Evolutionary conservation across 1,140 invertebrate genomes (phyloP), one percentile per base, ranked within the genome.

Genomic region (Drosophila littoralis): DNA sequence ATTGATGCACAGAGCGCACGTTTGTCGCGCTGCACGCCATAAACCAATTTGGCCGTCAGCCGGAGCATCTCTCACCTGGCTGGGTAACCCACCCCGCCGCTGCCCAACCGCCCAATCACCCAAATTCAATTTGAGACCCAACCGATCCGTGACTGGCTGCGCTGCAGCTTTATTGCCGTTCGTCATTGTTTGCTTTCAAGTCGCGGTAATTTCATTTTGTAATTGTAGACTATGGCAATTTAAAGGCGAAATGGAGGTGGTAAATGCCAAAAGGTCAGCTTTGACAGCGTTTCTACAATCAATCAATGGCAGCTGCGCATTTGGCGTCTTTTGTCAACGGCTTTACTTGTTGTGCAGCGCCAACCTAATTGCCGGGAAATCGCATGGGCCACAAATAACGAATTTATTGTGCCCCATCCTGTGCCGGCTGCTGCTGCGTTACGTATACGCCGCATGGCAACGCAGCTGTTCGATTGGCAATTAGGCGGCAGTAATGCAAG

Each of bases 141-240:
- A 28, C 22, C 22, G 22, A 28, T 28, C 22, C 22, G 22, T 5
- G 22, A 28, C 22, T 28, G 2, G 4, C 22, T 28, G 22, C 22
- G 4, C 22, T 28, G 10, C 46, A n/a, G 36, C 42, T 33, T 33
- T 42, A 15, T 43, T 15, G 22, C 22, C 32, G 6, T 73, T 45
- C 22, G 66, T 28, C 71, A 75, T 75, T 81, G 72, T 73, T 73
- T 77, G 82, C 79, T 79, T 67, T 83, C 65, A 70, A 67, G 64
- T 75, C 52, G 36, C 68, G 43, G 65, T 88, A 88, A 86, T 77
- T 76, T 64, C 61, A 67, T 77, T 83, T 74, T 50, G 63, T 77
- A 88, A 77, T 78, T 85, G 67, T 72, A 76, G 79, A 50, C 75
- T 48, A 45, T 9, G 17, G 64, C 70, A 60, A 74, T 68, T 82